These are phyloP conservation scores for Premnoplex brunnescens DNA, from an alignment of 2,797 vertebrate genomes.

Conservation along the genomic window DNA sequence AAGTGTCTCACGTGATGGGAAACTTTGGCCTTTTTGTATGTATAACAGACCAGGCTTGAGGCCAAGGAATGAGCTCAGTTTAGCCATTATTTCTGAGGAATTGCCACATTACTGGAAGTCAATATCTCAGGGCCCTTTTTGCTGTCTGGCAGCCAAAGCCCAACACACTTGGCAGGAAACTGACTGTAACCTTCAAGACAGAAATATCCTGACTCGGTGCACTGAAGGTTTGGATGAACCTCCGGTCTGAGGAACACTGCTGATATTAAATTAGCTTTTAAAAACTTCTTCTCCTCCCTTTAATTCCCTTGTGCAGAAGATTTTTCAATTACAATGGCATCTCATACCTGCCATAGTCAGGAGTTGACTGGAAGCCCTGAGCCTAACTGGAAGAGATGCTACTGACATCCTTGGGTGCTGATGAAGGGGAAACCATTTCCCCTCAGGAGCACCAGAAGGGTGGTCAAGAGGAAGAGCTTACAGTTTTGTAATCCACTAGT, in stretches of 20 bases:
- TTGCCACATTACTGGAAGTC: constrained; percentile 35
- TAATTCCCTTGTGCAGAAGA: neutral
- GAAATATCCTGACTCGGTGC: neutral
- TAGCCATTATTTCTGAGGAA: constrained; percentile 15
- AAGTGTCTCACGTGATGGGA: neutral
- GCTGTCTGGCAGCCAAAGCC: neutral
- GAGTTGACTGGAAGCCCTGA: neutral
- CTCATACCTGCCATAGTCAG: neutral
- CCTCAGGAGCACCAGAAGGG: neutral
- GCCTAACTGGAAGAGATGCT: neutral
- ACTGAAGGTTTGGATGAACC: neutral
- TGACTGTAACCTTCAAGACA: constrained; percentile 5
- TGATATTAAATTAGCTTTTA: neutral
- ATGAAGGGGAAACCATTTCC: neutral
- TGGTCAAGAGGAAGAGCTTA: neutral
- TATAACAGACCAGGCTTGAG: neutral
- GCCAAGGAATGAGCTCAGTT: constrained; percentile 48
- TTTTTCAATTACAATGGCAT: neutral
- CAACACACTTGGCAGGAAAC: neutral
- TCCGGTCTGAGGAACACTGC: neutral
- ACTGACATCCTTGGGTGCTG: neutral
- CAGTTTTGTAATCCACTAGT: neutral
- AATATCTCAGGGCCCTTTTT: neutral
- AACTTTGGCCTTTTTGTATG: neutral
- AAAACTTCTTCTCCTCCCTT: neutral